These are phyloP conservation scores for Dexiosoma caninum DNA, from an alignment of 2,888 invertebrate species.

Conservation along the genomic window DNA sequence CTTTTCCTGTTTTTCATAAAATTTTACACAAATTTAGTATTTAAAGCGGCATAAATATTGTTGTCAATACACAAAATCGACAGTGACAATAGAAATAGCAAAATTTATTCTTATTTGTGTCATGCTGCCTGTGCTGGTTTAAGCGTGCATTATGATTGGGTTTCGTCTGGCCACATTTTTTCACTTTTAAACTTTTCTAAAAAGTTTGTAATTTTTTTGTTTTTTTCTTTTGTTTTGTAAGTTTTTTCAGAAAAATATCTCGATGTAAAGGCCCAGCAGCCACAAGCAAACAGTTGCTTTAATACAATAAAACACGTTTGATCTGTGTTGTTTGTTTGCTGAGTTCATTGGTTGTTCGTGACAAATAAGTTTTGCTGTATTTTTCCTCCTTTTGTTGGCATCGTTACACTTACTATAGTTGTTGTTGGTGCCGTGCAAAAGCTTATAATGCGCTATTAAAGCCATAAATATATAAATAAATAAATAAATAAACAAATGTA, in stretches of 20 bases:
- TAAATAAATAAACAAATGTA: constrained; percentile 35
- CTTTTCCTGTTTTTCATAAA: background rate
- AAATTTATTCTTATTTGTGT: constrained; percentile 19
- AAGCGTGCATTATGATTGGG: constrained; percentile 21
- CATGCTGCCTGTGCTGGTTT: constrained; percentile 11
- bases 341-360: constrained; percentile 61
- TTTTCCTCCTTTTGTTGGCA: constrained; percentile 3
- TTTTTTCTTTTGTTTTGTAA: background rate
- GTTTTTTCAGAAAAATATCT: background rate
- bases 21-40: background rate
- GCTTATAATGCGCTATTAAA: constrained; percentile 42
- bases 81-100: background rate
- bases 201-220: background rate
- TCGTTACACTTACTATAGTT: background rate
- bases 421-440: constrained; percentile 18
- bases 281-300: background rate
- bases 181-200: too few species aligned
- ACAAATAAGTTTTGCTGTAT: constrained; percentile 52
- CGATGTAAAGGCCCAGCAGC: background rate
- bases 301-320: constrained; percentile 51
- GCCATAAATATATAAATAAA: constrained; percentile 32
- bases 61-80: background rate
- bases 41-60: constrained; percentile 40
- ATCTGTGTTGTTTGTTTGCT: constrained; percentile 51
- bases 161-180: background rate